These are phyloP conservation scores for Danionella dracula DNA, from an alignment of 2,797 vertebrate genomes.

Conservation along the genomic window DNA sequence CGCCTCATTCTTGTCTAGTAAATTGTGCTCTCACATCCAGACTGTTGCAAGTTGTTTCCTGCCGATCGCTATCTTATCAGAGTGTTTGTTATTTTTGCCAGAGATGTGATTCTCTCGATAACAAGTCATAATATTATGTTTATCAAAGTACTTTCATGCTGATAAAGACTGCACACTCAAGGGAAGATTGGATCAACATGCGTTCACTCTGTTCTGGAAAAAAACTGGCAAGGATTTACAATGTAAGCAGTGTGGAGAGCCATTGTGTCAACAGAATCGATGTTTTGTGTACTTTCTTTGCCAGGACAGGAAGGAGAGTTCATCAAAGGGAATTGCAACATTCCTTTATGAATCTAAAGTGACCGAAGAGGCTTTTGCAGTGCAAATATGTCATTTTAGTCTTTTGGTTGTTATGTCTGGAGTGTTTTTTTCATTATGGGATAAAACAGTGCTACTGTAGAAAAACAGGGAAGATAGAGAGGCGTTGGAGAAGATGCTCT, in stretches of 20 bases:
- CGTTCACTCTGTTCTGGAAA: slow-evolving; percentile 10
- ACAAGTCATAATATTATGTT: slow-evolving; percentile 66
- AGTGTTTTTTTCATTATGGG: no score
- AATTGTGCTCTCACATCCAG: slow-evolving; percentile 46
- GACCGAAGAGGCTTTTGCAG: not conserved
- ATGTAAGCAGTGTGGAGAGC: slow-evolving; percentile 17
- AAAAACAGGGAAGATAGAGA: no score
- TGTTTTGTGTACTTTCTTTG: slow-evolving; percentile 14
- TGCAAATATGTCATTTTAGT: not conserved
- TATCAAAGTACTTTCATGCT: slow-evolving; percentile 55
- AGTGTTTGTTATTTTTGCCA: slow-evolving; percentile 67
- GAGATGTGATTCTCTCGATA: slow-evolving; percentile 58
- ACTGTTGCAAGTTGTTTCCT: slow-evolving; percentile 55
- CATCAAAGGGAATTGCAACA: slow-evolving; percentile 15
- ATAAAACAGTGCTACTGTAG: no score
- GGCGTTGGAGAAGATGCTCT: no score
- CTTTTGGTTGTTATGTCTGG: not conserved
- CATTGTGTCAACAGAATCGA: slow-evolving; percentile 26
- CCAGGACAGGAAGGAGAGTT: slow-evolving; percentile 21
- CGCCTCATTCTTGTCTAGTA: slow-evolving; percentile 36
- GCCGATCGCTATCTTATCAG: slow-evolving; percentile 69
- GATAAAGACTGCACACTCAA: slow-evolving; percentile 65
- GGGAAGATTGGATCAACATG: slow-evolving; percentile 48
- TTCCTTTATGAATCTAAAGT: slow-evolving; percentile 24
- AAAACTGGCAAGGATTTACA: slow-evolving; percentile 29